Conservation (phyloP, 1,140 invertebrate genomes). For the Dendroctonus valens region DNA sequence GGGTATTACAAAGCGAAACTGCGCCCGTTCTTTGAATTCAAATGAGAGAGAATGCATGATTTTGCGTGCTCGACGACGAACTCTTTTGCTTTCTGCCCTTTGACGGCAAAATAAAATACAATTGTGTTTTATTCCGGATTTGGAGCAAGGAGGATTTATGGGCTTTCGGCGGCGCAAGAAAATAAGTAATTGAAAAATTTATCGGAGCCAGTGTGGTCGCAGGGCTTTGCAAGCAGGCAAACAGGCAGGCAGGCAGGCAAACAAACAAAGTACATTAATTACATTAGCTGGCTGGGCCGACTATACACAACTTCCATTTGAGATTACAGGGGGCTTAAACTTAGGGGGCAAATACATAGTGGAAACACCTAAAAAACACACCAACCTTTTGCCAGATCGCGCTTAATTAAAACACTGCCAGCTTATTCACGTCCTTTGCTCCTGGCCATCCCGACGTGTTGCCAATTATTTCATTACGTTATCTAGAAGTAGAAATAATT, state of each 20-base stretch:
- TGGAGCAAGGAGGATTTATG: conserved; percentile 1
- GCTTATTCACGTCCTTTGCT: conserved; percentile 12
- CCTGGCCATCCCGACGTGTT: conserved; percentile 8
- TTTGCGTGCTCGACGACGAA: too few species aligned
- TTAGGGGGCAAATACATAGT: not conserved
- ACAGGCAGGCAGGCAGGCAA: not conserved
- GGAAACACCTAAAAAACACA: conserved; percentile 3
- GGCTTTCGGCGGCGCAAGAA: too few species aligned
- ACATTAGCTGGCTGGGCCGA: not conserved
- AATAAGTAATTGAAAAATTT: not conserved
- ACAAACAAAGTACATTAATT: not conserved
- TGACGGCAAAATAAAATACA: not conserved
- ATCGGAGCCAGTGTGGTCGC: not conserved
- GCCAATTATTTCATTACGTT: conserved; percentile 13
- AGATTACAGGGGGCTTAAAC: not conserved
- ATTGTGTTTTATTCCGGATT: conserved; percentile 1
- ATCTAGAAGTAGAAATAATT: conserved; percentile 18
- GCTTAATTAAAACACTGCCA: conserved; percentile 9
- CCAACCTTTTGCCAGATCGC: conserved; percentile 13
- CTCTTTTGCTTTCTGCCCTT: too few species aligned
- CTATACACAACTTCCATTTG: not conserved
- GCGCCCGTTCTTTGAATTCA: too few species aligned
- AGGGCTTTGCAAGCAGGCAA: not conserved
- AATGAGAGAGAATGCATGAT: too few species aligned
- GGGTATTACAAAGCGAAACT: too few species aligned